Conservation (phyloP, 2,888 invertebrate species). For the Strigamia maritima region DNA sequence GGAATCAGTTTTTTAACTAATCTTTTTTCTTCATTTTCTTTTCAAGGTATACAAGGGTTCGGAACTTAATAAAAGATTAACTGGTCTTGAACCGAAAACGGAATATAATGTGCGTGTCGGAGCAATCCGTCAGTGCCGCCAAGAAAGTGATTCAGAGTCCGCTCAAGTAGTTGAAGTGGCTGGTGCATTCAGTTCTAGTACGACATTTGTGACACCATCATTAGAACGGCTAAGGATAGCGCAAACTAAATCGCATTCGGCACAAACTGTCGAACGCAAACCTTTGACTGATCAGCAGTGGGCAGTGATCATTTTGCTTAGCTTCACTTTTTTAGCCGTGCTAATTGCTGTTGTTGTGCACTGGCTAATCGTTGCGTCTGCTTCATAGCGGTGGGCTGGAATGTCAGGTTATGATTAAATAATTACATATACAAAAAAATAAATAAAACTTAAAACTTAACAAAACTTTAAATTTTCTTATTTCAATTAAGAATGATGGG, state of each 20-base stretch:
- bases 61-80: constrained; percentile 56
- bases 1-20: background rate
- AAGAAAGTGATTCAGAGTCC: constrained; percentile 3
- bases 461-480: background rate
- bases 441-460: constrained; percentile 1
- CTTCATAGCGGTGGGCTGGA: constrained; percentile 21
- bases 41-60: constrained; percentile 56
- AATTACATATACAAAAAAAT: too few species aligned
- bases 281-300: constrained; percentile 61
- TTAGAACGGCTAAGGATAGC: constrained; percentile 46
- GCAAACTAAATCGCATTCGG: background rate
- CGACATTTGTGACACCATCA: constrained; percentile 59
- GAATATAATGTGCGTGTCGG: constrained; percentile 76
- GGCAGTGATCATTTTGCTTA: constrained; percentile 62
- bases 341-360: constrained; percentile 63
- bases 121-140: constrained; percentile 64
- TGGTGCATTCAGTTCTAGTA: constrained; percentile 68
- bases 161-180: constrained; percentile 57
- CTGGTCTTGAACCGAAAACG: constrained; percentile 67
- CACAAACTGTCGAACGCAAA: constrained; percentile 47
- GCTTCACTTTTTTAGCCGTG: constrained; percentile 62
- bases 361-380: constrained; percentile 50
- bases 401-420: constrained; percentile 6
- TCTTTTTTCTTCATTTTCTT: background rate
- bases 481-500: constrained; percentile 12